Evolutionary conservation across 2,113 vertebrate genomes (phyloP).

Genomic region (Asarcornis scutulata): DNA sequence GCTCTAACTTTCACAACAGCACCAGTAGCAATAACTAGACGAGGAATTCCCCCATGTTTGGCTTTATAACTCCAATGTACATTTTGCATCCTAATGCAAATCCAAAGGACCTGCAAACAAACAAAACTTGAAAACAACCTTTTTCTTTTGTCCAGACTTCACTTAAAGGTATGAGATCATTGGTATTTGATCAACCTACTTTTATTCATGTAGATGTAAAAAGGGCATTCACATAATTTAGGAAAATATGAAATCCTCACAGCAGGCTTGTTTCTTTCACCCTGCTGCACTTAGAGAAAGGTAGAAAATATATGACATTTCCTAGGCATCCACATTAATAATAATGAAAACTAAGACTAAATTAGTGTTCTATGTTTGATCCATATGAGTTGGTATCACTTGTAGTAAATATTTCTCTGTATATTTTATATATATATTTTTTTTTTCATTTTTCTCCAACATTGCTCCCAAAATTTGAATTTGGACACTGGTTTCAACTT

Average conservation of each 20-base stretch:
- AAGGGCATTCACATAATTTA: neutral
- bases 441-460: neutral
- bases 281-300: neutral
- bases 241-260: neutral
- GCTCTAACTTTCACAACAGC: neutral
- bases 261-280: neutral
- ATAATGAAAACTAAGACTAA: neutral
- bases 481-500: neutral
- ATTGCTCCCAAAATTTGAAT: neutral
- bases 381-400: rapidly evolving
- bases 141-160: neutral
- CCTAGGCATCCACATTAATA: neutral
- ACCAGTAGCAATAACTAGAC: neutral
- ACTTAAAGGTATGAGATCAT: neutral
- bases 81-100: neutral
- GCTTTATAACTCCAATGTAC: neutral
- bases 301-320: neutral
- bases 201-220: neutral
- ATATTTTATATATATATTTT: neutral
- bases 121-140: neutral
- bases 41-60: neutral
- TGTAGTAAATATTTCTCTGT: neutral
- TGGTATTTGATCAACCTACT: neutral
- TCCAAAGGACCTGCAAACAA: neutral
- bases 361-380: neutral